Conservation (phyloP, 2,113 vertebrate species). For the Leptobrachium leishanense region DNA sequence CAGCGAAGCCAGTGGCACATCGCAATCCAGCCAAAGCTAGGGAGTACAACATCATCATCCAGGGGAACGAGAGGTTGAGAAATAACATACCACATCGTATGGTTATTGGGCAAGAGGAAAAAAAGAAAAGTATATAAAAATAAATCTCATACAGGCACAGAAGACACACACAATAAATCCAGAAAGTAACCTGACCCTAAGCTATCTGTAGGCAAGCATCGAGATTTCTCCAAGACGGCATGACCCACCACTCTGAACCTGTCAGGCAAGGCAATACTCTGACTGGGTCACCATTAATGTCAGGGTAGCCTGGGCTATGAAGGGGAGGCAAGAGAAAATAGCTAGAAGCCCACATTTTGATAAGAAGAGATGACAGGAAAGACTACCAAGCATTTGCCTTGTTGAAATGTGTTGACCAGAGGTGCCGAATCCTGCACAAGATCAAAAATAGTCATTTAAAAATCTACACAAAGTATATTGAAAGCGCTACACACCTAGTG, state of each 20-base stretch:
- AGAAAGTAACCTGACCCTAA: neutral
- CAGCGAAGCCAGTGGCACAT: slow-evolving; percentile 42
- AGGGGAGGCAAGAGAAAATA: no score
- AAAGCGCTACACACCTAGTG: no score
- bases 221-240: neutral
- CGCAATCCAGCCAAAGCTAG: slow-evolving; percentile 22
- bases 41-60: slow-evolving; percentile 7
- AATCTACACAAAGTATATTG: no score
- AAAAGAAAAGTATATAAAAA: neutral
- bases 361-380: no score
- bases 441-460: no score
- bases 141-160: neutral
- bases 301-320: no score
- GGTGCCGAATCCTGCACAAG: no score
- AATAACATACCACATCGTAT: neutral
- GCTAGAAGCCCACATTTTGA: no score
- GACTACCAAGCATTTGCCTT: no score
- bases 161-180: neutral
- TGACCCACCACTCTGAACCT: neutral
- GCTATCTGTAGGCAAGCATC: neutral
- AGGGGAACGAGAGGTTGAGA: slow-evolving; percentile 21
- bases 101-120: neutral
- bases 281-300: no score
- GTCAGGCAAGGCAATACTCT: no score
- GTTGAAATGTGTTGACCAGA: no score